phyloP scores from a whole-genome alignment of 2,888 invertebrate species.

The Dilophus febrilis region DNA sequence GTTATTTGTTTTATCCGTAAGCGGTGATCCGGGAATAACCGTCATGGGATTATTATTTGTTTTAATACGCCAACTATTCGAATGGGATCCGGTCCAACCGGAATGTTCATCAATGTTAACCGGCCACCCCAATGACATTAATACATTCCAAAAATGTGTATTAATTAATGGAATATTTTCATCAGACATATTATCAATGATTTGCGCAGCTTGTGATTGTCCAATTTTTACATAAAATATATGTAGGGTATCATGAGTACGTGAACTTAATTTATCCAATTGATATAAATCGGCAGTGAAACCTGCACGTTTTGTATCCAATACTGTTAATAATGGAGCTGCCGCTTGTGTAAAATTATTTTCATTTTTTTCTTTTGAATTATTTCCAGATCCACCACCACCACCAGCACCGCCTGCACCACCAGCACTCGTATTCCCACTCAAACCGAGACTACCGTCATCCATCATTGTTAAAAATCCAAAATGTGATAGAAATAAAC shows the following conservation, averaged over 20 bases:
- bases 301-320: constrained; percentile 34
- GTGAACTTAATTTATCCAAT: constrained; percentile 71
- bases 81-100: constrained; percentile 86
- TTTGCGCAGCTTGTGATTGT: constrained; percentile 58
- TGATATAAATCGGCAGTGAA: constrained; percentile 64
- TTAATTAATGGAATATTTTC: constrained; percentile 26
- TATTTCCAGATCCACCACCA: too few relatives aligned
- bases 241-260: constrained; percentile 83
- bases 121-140: constrained; percentile 70
- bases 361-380: constrained; percentile 8
- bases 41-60: constrained; percentile 13
- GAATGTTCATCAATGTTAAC: constrained; percentile 73
- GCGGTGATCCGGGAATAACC: constrained; percentile 2
- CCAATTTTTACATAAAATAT: constrained; percentile 85
- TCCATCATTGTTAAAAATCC: constrained; percentile 60
- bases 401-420: too few relatives aligned
- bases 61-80: constrained; percentile 63
- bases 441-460: constrained; percentile 9
- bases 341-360: constrained; percentile 18
- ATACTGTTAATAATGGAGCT: constrained; percentile 22
- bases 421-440: constrained; percentile 25
- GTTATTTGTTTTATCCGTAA: constrained; percentile 6
- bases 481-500: constrained; percentile 89
- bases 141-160: constrained; percentile 40
- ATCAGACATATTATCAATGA: constrained; percentile 38